A percentile compares a stretch with the other conserved stretches of the same genome.
Conservation (phyloP, 2,113 vertebrate species). For the Apteryx owenii region DNA sequence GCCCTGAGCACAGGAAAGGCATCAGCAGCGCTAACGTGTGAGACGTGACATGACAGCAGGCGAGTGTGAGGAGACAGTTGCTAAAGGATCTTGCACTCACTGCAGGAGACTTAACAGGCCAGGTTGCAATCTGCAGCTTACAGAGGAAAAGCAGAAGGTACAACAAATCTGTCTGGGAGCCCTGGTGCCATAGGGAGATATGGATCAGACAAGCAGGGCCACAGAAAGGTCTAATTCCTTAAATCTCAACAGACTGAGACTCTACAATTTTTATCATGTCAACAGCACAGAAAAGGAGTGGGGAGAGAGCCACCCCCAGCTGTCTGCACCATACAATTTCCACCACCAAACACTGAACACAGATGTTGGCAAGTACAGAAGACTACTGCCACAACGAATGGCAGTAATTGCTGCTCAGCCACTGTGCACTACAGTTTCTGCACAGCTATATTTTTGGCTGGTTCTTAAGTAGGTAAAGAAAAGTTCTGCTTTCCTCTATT, state of each 20-base stretch:
- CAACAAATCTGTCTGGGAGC: background rate
- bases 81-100: background rate
- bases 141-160: background rate
- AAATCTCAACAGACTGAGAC: background rate
- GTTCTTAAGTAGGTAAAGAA: background rate
- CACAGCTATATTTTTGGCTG: background rate
- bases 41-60: background rate
- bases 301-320: background rate
- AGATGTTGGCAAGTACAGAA: background rate
- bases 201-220: background rate
- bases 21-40: background rate
- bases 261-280: background rate
- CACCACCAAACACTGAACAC: background rate
- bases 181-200: background rate
- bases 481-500: background rate
- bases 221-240: background rate
- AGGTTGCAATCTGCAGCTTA: background rate
- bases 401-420: background rate
- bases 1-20: background rate
- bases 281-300: background rate
- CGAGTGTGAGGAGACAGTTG: background rate
- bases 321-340: background rate
- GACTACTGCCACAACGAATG: background rate
- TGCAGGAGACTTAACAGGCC: background rate
- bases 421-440: background rate